Conservation (phyloP, 2,888 invertebrate genomes). For the Drosophila anceps region DNA sequence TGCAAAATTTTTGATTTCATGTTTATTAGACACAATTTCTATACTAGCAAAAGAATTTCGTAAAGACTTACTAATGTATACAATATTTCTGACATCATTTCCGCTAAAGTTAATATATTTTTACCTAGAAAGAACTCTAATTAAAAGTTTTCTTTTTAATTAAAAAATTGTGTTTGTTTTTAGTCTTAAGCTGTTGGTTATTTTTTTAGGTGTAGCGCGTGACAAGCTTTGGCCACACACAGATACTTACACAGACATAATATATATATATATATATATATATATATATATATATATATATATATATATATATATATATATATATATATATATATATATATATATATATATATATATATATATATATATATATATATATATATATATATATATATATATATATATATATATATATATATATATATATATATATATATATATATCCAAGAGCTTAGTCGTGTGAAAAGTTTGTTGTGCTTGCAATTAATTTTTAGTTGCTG, state of each 20-base stretch:
- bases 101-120: not conserved
- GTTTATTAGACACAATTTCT: not conserved
- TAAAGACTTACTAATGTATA: not conserved
- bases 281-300: not conserved
- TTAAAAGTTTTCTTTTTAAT: not conserved
- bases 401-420: not conserved
- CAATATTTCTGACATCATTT: not conserved
- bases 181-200: not conserved
- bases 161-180: not conserved
- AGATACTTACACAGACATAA: not conserved
- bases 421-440: not conserved
- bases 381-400: not conserved
- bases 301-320: not conserved
- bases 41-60: not conserved
- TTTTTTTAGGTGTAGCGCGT: not conserved
- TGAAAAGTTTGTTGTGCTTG: slow-evolving; percentile 11
- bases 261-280: not conserved
- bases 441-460: not conserved
- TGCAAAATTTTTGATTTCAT: too few species aligned
- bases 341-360: not conserved
- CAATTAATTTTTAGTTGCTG: slow-evolving; percentile 33
- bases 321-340: not conserved
- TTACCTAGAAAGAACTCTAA: not conserved
- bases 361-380: not conserved
- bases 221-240: not conserved